Evolutionary conservation across 2,797 vertebrate species (phyloP).

Genomic region (Sebastes alutus): DNA sequence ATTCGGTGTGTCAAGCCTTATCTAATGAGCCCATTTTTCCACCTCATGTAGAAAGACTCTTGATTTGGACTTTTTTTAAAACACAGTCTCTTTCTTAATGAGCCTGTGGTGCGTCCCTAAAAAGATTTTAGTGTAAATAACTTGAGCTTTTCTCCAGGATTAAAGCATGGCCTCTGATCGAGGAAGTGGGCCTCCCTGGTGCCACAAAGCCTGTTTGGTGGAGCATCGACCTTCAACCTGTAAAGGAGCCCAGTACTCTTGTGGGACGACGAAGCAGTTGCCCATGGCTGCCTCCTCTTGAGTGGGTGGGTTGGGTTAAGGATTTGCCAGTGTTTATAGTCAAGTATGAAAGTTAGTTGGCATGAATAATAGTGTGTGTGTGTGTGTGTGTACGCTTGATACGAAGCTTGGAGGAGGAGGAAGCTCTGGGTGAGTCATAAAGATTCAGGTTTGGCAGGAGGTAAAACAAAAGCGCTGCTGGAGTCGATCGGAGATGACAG

Average conservation of each 20-base stretch:
- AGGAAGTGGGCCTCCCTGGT: conserved; percentile 50
- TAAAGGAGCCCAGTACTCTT: conserved; percentile 52
- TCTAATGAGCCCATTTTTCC: conserved; percentile 19
- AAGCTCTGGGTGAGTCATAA: conserved; percentile 63
- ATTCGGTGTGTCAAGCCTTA: conserved; percentile 45
- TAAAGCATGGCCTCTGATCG: conserved; percentile 34
- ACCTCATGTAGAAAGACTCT: background rate
- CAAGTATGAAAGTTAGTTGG: conserved; percentile 56
- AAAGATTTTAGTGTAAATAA: conserved; percentile 5
- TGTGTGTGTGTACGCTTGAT: conserved; percentile 7
- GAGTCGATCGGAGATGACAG: conserved; percentile 58
- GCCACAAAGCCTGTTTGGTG: conserved; percentile 68
- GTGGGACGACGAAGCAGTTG: conserved; percentile 49
- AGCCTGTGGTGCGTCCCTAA: background rate
- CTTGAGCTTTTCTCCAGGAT: conserved; percentile 24
- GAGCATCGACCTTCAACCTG: conserved; percentile 68
- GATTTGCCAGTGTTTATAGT: conserved; percentile 50
- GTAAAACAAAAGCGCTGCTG: conserved; percentile 56
- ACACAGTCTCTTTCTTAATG: conserved; percentile 16
- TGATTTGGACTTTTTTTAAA: background rate
- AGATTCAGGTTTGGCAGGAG: conserved; percentile 68
- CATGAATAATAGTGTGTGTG: conserved; percentile 53
- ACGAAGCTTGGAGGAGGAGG: conserved; percentile 33
- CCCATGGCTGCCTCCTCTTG: conserved; percentile 58
- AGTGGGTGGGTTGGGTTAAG: conserved; percentile 52